phyloP scores from a whole-genome alignment of 2,797 vertebrate genomes.

The Pitangus sulphuratus region DNA sequence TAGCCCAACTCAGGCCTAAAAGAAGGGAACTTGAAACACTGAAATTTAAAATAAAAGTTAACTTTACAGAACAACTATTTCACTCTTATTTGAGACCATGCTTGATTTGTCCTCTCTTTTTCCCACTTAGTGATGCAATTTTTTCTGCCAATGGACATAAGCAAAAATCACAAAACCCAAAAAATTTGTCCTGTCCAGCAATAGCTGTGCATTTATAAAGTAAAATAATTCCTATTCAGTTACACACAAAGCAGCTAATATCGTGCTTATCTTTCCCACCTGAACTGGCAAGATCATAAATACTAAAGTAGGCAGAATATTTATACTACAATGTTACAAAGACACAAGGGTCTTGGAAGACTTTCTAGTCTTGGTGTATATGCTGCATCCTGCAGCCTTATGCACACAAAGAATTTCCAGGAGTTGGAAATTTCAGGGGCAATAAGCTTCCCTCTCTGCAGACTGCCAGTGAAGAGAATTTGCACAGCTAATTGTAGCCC shows the following conservation, averaged over 20 bases:
- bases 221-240: not conserved
- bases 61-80: not conserved
- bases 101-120: not conserved
- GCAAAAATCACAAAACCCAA: not conserved
- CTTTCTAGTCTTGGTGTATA: not conserved
- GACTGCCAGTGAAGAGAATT: not conserved
- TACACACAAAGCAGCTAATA: not conserved
- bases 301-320: not conserved
- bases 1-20: not conserved
- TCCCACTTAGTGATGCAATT: not conserved
- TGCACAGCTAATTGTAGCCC: not conserved
- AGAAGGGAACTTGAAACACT: not conserved
- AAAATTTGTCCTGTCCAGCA: not conserved
- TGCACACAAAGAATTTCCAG: rapidly evolving
- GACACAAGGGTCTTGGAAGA: not conserved
- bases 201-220: not conserved
- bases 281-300: not conserved
- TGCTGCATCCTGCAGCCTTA: not conserved
- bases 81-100: not conserved
- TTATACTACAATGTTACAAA: not conserved
- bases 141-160: not conserved
- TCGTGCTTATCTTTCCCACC: not conserved
- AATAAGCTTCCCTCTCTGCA: not conserved
- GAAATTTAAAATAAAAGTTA: not conserved
- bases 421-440: not conserved